Conservation (phyloP, 2,797 vertebrate genomes). For the Clarias platycephalus region DNA sequence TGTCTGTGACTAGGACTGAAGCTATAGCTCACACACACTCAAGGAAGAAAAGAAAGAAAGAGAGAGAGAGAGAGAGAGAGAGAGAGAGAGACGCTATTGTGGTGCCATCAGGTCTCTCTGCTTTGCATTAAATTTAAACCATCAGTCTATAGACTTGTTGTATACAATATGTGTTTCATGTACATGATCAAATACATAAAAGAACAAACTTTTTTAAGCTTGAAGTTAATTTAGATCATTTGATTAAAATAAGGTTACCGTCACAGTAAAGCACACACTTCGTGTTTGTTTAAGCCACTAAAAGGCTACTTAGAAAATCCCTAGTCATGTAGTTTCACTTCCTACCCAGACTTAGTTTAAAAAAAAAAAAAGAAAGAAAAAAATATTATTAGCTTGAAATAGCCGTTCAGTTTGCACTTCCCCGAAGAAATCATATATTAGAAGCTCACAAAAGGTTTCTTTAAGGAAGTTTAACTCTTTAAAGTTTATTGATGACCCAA, state of each 20-base stretch:
- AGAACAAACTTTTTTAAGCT: not conserved
- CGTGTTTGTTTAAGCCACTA: not conserved
- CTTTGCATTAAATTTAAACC: conserved; percentile 65
- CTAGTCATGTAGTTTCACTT: not conserved
- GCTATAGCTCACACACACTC: not conserved
- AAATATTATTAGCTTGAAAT: not conserved
- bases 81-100: conserved; percentile 25
- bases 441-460: not conserved
- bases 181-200: not conserved
- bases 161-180: not conserved
- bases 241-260: not conserved
- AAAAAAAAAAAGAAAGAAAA: no score
- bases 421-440: not conserved
- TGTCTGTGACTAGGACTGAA: conserved; percentile 6
- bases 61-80: not conserved
- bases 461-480: not conserved
- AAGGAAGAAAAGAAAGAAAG: not conserved
- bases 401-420: not conserved
- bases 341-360: not conserved
- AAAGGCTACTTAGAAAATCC: not conserved
- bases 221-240: not conserved
- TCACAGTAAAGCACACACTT: not conserved
- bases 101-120: conserved; percentile 56
- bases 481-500: not conserved
- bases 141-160: not conserved